Evolutionary conservation across 2,888 invertebrate genomes (phyloP), one percentile per base, ranked within the genome.

Genomic region (Acanthopleura granulata): DNA sequence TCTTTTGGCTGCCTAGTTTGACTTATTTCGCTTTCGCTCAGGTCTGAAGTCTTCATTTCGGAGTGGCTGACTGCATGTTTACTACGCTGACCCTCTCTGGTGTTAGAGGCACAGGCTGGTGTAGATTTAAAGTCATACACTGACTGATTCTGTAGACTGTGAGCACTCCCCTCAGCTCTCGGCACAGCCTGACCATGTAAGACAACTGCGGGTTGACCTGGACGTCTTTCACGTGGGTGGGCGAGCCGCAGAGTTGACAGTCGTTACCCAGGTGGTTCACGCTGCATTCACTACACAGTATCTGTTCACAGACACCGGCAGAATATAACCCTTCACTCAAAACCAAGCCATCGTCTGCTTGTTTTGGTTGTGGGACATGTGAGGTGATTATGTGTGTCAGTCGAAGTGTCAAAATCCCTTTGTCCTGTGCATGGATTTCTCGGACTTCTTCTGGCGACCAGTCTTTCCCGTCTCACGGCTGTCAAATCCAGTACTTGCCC

Each of bases 101-200:
- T 40, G 3, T 40, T 40, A 40, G 40, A 40, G 40, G 40, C 40
- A 40, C 40, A 9, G 40, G 9, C 40, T 40, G 40, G 40, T 3
- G 40, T 40, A 40, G 4, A 40, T 40, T 3, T 40, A 40, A 40
- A 40, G 40, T 40, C 40, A 40, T 40, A 40, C 9, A 40, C 40
- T 40, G 40, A 40, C 40, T 40, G n/a, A n/a, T n/a, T n/a, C n/a
- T n/a, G 40, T 40, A 40, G 40, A 40, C 40, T 40, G 40, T 57
- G 18, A 57, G 75, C 16, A 84, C 76, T 15, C 74, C 72, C 11
- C 75, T 75, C n/a, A 88, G 79, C 93, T 94, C 78, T 73, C 80
- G 77, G 90, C 83, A 86, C 57, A 88, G 75, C 0, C 79, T 79
- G 30, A 86, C 84, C 62, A 88, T 79, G 75, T 82, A 84, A 61